Percentiles rank a stretch among this genome's conserved stretches.
Evolutionary conservation across 2,888 invertebrate genomes (phyloP).

Genomic region (Hymenopus coronatus): DNA sequence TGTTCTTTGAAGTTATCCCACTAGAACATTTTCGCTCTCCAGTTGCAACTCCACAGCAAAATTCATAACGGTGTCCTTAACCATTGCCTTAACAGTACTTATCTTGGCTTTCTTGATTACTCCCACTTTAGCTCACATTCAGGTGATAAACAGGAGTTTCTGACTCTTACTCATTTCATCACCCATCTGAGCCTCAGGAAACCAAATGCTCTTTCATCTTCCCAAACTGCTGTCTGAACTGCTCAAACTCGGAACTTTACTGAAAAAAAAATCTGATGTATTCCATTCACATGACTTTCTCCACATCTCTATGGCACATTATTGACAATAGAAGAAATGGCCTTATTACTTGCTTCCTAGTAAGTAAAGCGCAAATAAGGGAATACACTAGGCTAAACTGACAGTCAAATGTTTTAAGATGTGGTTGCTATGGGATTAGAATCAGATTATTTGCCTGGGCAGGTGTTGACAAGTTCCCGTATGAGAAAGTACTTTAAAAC

Average conservation of each 20-base stretch:
- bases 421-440: no score
- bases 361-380: no score
- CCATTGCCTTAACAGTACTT: slow-evolving; percentile 76
- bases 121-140: slow-evolving; percentile 72
- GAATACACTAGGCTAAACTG: no score
- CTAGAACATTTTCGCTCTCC: slow-evolving; percentile 66
- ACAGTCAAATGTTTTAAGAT: no score
- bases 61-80: slow-evolving; percentile 72
- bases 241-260: slow-evolving; percentile 66
- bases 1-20: slow-evolving; percentile 65
- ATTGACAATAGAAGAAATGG: no score
- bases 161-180: slow-evolving; percentile 80
- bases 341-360: no score
- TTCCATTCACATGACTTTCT: no score
- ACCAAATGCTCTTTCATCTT: slow-evolving; percentile 72
- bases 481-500: no score
- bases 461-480: no score
- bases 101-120: slow-evolving; percentile 77
- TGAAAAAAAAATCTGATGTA: no score
- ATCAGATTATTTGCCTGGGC: no score
- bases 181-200: slow-evolving; percentile 66
- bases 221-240: slow-evolving; percentile 67
- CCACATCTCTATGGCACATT: no score
- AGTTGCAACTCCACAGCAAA: slow-evolving; percentile 74
- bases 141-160: slow-evolving; percentile 76